phyloP scores from a whole-genome alignment of 2,797 vertebrate species.

The Tragopan temminckii region DNA sequence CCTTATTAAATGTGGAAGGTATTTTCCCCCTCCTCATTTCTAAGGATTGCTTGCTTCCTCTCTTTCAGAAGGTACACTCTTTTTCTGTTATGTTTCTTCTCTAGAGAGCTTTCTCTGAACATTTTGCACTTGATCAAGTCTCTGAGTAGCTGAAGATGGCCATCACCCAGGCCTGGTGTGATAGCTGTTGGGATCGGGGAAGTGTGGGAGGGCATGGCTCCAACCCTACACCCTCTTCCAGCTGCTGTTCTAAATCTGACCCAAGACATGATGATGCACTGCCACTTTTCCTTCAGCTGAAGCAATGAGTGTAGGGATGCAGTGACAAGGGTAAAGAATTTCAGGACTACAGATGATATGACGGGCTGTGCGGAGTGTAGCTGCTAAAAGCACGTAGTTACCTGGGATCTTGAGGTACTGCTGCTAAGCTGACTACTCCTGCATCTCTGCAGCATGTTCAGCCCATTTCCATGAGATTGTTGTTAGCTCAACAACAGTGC shows the following conservation, averaged over 20 bases:
- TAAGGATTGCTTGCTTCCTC: background rate
- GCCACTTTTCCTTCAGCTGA: background rate
- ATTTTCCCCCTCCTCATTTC: background rate
- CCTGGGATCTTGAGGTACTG: background rate
- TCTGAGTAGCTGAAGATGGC: background rate
- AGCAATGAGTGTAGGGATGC: background rate
- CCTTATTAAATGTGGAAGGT: background rate
- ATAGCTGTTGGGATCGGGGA: background rate
- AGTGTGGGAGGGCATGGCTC: background rate
- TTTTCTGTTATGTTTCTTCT: background rate
- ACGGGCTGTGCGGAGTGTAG: background rate
- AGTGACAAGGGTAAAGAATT: background rate
- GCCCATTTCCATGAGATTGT: background rate
- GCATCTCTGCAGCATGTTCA: background rate
- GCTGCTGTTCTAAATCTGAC: background rate
- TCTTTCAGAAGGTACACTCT: background rate
- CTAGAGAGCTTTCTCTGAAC: background rate
- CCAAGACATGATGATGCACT: background rate
- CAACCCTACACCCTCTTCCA: background rate
- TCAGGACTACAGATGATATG: background rate
- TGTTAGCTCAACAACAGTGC: background rate
- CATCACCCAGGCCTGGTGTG: background rate
- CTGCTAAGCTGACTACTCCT: background rate
- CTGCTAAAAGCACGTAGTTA: background rate
- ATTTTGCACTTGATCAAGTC: accelerated